Percentiles rank a stretch among this genome's conserved stretches.
Evolutionary conservation across 1,140 invertebrate genomes (phyloP).

Genomic region (Brachionus rubens): DNA sequence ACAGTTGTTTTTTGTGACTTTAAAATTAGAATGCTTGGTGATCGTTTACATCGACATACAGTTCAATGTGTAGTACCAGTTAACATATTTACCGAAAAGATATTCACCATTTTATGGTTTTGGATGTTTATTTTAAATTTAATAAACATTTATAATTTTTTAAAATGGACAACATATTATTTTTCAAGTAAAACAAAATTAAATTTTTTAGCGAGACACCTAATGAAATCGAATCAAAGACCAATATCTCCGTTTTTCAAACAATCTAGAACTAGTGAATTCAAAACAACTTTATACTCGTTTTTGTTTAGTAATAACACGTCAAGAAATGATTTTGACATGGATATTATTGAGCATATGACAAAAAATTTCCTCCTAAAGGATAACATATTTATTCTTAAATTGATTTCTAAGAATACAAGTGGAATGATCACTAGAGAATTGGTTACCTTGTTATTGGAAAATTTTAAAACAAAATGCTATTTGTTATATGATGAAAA

Average conservation of each 20-base stretch:
- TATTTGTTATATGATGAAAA: constrained; percentile 25
- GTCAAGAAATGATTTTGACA: constrained; percentile 28
- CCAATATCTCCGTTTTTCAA: not conserved
- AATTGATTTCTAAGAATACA: constrained; percentile 20
- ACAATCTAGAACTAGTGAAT: not conserved
- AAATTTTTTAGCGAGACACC: constrained; percentile 17
- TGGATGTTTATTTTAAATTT: constrained; percentile 53
- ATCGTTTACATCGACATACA: constrained; percentile 57
- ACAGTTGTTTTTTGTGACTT: constrained; percentile 46
- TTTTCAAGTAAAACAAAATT: constrained; percentile 10
- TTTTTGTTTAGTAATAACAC: constrained; percentile 18
- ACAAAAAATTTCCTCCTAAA: not conserved
- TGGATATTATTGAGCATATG: constrained; percentile 35
- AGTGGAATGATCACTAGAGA: constrained; percentile 22
- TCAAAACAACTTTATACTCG: not conserved
- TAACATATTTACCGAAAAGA: constrained; percentile 64
- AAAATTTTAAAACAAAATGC: constrained; percentile 6
- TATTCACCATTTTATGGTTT: constrained; percentile 59
- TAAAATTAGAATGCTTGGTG: constrained; percentile 45
- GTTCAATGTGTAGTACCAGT: constrained; percentile 62
- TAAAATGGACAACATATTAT: constrained; percentile 14
- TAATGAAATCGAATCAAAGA: constrained; percentile 2
- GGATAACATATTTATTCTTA: constrained; percentile 36
- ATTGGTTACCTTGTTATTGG: constrained; percentile 9
- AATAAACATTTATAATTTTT: constrained; percentile 5